Base-by-base conservation (phyloP, 2,113 vertebrate genomes). In the Antidorcas marsupialis region DNA sequence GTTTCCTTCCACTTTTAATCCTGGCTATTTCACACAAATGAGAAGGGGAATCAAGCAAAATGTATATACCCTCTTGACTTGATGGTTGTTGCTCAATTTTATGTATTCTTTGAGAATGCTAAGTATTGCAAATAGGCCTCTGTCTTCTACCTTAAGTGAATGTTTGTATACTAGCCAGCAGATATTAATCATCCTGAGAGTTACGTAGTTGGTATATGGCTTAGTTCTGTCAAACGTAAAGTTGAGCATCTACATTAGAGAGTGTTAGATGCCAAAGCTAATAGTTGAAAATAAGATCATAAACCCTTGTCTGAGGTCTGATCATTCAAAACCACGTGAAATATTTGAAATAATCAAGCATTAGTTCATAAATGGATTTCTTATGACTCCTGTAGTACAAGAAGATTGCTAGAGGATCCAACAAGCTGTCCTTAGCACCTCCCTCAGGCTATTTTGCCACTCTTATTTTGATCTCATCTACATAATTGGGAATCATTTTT, bases 201-300 rank as follows among this genome's bases (percentile, higher is more conserved):
- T 74, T 59, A 79, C 67, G 33, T 52, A 19, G 23, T 23, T 57
- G 64, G 16, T 45, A 6, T 43, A 19, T 60, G 57, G 67, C 39
- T 89, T 57, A 76, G 28, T 96, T 64, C 57, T 79, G 57, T 94
- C 92, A 89, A 93, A 92, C 39, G 17, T 52, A 74, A 95, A 92
- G 79, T 28, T 55, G 92, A 94, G 45, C 57, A 84, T 21, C 33
- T 43, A 57, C 55, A 79, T 92, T 78, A 90, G 45, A 30, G 52
- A 89, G 45, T 39, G 27, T 60, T 85, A 33, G 30, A 64, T 33
- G 14, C 8, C 78, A 88, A 83, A 33, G 28, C 8, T 53, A 52
- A 89, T 17, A 53, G n/a, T 12, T 94, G 36, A 93, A 96, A 90
- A 91, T 83, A 87, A 89, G 19, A 93, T 86, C 55, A 81, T 81